These are phyloP conservation scores for Glossosoma conforme DNA, from an alignment of 1,140 invertebrate species.

Conservation along the genomic window DNA sequence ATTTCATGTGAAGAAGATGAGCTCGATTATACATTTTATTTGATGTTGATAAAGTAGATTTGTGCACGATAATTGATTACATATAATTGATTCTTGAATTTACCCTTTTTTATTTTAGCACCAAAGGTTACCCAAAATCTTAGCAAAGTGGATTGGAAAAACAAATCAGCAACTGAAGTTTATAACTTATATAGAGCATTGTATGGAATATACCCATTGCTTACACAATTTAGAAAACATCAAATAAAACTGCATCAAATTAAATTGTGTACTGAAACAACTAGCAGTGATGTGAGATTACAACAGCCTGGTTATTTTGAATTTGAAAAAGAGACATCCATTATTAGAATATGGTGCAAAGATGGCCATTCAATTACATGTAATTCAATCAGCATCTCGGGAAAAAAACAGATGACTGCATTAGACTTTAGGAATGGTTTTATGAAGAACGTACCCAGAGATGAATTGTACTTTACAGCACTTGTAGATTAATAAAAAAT, in stretches of 20 bases:
- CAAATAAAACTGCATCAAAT: slow-evolving; percentile 32
- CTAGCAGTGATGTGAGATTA: slow-evolving; percentile 10
- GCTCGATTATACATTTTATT: slow-evolving; percentile 19
- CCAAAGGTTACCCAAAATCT: slow-evolving; percentile 61
- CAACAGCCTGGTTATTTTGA: slow-evolving; percentile 42
- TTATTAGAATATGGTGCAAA: slow-evolving; percentile 55
- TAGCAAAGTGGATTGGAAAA: slow-evolving; percentile 58
- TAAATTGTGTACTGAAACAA: slow-evolving; percentile 28
- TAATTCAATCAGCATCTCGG: slow-evolving; percentile 52
- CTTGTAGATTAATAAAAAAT: no score
- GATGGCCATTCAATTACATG: slow-evolving; percentile 55
- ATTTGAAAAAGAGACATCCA: slow-evolving; percentile 49
- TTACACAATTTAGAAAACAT: slow-evolving; percentile 54
- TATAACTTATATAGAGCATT: slow-evolving; percentile 65
- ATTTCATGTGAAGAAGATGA: no score
- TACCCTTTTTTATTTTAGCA: slow-evolving; percentile 51
- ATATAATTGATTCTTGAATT: slow-evolving; percentile 8
- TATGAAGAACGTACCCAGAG: slow-evolving; percentile 47
- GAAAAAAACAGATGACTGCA: slow-evolving; percentile 57
- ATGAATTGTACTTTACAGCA: slow-evolving; percentile 19
- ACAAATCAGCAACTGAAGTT: slow-evolving; percentile 55
- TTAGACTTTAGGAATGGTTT: slow-evolving; percentile 66
- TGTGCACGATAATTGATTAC: slow-evolving; percentile 1
- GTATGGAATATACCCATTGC: slow-evolving; percentile 57
- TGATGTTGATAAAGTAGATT: neutral